Percentiles rank a stretch among this genome's conserved stretches.
phyloP scores from a whole-genome alignment of 2,888 invertebrate species.

The Epiperipatus broadwayi region DNA sequence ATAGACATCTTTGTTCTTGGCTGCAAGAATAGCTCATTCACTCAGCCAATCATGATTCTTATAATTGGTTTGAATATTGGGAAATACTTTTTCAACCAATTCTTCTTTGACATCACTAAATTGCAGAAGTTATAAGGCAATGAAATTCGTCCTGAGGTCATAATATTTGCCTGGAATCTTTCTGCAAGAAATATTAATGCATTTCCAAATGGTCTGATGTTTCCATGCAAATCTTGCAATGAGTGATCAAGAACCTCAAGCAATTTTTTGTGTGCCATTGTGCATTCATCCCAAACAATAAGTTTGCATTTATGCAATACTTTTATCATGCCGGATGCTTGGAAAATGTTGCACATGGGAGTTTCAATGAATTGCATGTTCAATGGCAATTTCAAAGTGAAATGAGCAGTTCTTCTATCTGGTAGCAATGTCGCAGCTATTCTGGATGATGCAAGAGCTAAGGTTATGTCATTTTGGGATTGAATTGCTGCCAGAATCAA shows the following conservation, averaged over 20 bases:
- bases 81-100: conserved; percentile 13
- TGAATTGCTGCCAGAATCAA: conserved; percentile 25
- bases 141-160: conserved; percentile 11
- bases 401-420: conserved; percentile 28
- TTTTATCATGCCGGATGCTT: conserved; percentile 16
- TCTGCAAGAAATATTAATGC: too few species aligned
- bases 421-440: conserved; percentile 31
- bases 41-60: conserved; percentile 16
- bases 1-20: conserved; percentile 18
- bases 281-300: conserved; percentile 29
- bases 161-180: neutral
- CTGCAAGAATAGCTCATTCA: conserved; percentile 18
- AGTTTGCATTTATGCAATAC: conserved; percentile 16
- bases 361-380: conserved; percentile 20
- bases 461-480: conserved; percentile 21
- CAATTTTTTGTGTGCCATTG: conserved; percentile 26
- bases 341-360: conserved; percentile 24
- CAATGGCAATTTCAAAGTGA: conserved; percentile 25
- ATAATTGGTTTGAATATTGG: conserved; percentile 11
- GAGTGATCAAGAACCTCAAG: conserved; percentile 19
- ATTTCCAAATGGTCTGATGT: conserved; percentile 14
- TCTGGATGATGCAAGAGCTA: conserved; percentile 29
- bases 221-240: conserved; percentile 17
- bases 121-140: neutral
- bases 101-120: conserved; percentile 7